Base-by-base conservation (phyloP, 2,797 vertebrate species). In the Poeciliopsis paucimaculata region DNA sequence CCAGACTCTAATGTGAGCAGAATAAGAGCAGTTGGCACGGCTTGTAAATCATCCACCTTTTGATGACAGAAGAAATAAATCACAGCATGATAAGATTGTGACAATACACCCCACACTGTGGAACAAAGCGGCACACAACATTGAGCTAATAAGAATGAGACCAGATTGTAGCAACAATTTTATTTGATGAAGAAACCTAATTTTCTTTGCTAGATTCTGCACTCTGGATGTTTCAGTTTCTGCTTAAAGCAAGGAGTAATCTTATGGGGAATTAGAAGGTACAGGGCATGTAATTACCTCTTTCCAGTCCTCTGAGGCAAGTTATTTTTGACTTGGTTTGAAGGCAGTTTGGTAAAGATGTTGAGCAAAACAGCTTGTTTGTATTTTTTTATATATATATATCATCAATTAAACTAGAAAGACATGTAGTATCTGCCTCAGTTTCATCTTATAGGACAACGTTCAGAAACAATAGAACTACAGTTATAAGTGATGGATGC, bases 251-350 rank as follows among this genome's bases (percentile, higher is more conserved):
- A 80, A 80, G 72, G 72, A 82, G 18, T 68, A 49, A 81, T 84
- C 47, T 57, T 86, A 82, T 86, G 79, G 55, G 71, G 81, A 88
- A 90, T 83, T 34, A 66, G 34, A 82, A 84, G 76, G 84, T 85
- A 83, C 72, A 78, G 76, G 49, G 43, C 81, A 83, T 87, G 85
- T 88, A 85, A 89, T 91, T 86, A 82, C 76, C 87, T 78, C 55
- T n/a, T 49, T 66, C 77, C 45, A 46, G 46, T 84, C 81, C 77
- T 80, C 72, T 12, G 66, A 57, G 82, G 81, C 46, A 72, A 78
- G 79, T 76, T 90, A 83, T 87, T 90, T 76, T 76, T 46, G 79
- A 79, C 70, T 57, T 53, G 60, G n/a, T 86, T 83, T 81, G 72
- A 70, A 75, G 53, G 73, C 78, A 78, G 79, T 80, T 86, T 83